Conservation (phyloP, 2,113 vertebrate species). For the Andinoacara biseriatus region DNA sequence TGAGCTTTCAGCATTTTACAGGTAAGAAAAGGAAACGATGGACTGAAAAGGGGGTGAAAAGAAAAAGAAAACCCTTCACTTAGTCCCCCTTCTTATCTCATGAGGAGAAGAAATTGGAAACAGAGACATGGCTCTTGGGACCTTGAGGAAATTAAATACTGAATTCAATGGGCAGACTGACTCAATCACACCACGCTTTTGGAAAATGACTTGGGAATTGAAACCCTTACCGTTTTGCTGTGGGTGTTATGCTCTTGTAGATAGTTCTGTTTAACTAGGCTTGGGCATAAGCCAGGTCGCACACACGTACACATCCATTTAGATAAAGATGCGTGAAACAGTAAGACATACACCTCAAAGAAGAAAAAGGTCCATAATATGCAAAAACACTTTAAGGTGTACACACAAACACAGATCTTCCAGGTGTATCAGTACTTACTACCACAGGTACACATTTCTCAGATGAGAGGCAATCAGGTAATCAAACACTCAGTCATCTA, state of each 20-base stretch:
- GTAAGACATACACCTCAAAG: neutral
- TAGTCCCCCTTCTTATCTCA: slow-evolving; percentile 58
- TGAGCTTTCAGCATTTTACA: slow-evolving; percentile 36
- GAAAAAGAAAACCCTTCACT: slow-evolving; percentile 46
- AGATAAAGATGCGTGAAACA: neutral
- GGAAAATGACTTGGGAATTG: slow-evolving; percentile 71
- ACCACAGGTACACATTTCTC: neutral
- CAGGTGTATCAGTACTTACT: neutral
- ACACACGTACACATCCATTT: neutral
- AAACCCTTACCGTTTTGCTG: slow-evolving; percentile 66
- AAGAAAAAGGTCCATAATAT: neutral
- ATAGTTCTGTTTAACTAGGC: slow-evolving; percentile 65
- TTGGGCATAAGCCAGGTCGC: slow-evolving; percentile 19
- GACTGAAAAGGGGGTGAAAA: slow-evolving; percentile 21
- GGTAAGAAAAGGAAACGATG: slow-evolving; percentile 43
- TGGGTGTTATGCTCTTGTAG: slow-evolving; percentile 67
- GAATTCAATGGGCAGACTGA: slow-evolving; percentile 64
- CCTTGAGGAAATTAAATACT: slow-evolving; percentile 75
- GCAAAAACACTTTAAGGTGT: neutral
- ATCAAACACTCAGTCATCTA: no score
- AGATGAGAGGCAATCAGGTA: no score
- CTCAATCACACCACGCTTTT: slow-evolving; percentile 70
- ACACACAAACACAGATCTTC: neutral
- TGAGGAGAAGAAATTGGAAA: slow-evolving; percentile 69
- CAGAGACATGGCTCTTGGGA: slow-evolving; percentile 66